Evolutionary conservation across 2,888 invertebrate species (phyloP), one percentile per base, ranked within the genome.

Genomic region (Amiota minor): DNA sequence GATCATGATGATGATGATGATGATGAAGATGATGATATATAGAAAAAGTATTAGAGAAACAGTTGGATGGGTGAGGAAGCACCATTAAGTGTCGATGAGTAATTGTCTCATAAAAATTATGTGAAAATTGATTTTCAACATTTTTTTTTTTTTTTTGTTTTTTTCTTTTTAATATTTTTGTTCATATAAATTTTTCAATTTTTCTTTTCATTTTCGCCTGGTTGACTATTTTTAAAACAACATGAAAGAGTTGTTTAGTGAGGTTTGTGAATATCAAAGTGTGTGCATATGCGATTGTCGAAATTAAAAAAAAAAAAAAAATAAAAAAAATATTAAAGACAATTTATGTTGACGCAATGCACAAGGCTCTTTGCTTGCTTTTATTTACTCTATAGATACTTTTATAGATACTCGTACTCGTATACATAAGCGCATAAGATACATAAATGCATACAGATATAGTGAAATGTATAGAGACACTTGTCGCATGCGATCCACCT

Each of bases 21-120:
- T 62, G 62, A n/a, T 62, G 45, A 12, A 9, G 53, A 2, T 53
- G 8, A 11, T 50, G 50, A 12, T 53, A 12, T n/a, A n/a, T n/a
- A n/a, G 53, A 20, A 16, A 12, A 11, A 35, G 35, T 18, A 3
- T 59, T 12, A 10, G 59, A 16, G 20, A 23, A 23, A 12, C 18
- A 16, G 18, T 9, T 18, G 59, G 59, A 8, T 35, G 6, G 35
- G 35, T 35, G 35, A 6, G 35, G 35, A 35, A 35, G 35, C 6
- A 35, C 35, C 35, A 35, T 35, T 64, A 76, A 74, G 84, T 83
- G 86, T 83, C 83, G 83, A 83, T 83, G 83, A 83, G 86, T 83
- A 83, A 83, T 83, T 83, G 83, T 81, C 86, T 85, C 86, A 85
- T 83, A 82, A 85, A 83, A 85, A 83, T 83, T 78, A 83, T 83